Percentiles rank a stretch among this genome's conserved stretches.
Evolutionary conservation across 2,888 invertebrate genomes (phyloP).

Genomic region (Tetropium fuscum): DNA sequence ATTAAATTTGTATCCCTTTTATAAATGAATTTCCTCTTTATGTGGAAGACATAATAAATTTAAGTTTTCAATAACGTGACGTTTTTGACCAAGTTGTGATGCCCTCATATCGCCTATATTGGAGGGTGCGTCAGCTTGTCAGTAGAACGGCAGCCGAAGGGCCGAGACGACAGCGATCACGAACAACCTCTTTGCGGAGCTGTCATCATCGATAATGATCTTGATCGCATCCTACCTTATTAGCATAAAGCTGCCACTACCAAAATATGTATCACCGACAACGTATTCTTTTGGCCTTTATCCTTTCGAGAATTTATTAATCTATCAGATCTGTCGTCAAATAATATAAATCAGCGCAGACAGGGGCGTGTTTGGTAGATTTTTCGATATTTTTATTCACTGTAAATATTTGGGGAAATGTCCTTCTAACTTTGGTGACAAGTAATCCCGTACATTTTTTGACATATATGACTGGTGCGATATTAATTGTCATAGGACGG

Average conservation of each 20-base stretch:
- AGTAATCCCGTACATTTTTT: too few relatives aligned
- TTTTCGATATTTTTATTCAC: too few relatives aligned
- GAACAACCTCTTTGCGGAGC: constrained; percentile 42
- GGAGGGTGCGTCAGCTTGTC: constrained; percentile 52
- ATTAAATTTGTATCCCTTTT: constrained; percentile 1
- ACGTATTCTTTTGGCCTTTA: background rate
- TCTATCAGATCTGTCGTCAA: too few relatives aligned
- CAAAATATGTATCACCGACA: constrained; percentile 23
- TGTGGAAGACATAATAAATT: constrained; percentile 44
- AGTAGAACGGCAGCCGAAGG: constrained; percentile 33
- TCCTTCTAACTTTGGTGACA: too few relatives aligned
- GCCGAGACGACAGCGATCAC: constrained; percentile 42
- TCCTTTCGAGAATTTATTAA: constrained; percentile 5
- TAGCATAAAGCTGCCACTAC: constrained; percentile 47
- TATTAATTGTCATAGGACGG: too few relatives aligned
- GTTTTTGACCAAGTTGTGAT: constrained; percentile 49
- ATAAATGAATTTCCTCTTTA: constrained; percentile 36
- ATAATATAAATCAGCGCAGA: too few relatives aligned
- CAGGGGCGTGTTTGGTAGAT: too few relatives aligned
- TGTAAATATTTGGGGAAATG: too few relatives aligned
- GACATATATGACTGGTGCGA: too few relatives aligned
- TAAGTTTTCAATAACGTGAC: constrained; percentile 50
- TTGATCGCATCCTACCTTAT: constrained; percentile 49
- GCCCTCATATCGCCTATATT: constrained; percentile 50
- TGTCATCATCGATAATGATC: constrained; percentile 54